Evolutionary conservation across 2,113 vertebrate species (phyloP).

Genomic region (Tupaia chinensis): DNA sequence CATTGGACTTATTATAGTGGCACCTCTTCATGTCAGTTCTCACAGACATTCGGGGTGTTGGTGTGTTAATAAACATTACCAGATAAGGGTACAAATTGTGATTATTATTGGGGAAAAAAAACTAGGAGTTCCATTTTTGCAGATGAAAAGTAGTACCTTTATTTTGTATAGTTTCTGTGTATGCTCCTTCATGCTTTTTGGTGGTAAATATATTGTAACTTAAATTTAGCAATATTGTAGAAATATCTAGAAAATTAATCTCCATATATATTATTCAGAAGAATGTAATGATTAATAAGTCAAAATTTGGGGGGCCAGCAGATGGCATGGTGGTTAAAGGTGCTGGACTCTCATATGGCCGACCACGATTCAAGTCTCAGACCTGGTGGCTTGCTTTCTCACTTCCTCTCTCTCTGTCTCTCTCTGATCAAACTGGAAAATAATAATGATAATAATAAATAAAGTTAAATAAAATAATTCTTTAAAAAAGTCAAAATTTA

Average conservation of each 20-base stretch:
- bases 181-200: slow-evolving; percentile 13
- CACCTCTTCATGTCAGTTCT: neutral
- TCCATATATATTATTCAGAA: slow-evolving; percentile 48
- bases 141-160: slow-evolving; percentile 26
- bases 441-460: too few relatives aligned
- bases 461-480: too few relatives aligned
- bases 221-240: slow-evolving; percentile 50
- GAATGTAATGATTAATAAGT: slow-evolving; percentile 33
- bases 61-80: neutral
- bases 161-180: slow-evolving; percentile 29
- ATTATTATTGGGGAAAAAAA: neutral
- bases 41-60: neutral
- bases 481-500: neutral
- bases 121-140: slow-evolving; percentile 26
- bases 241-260: slow-evolving; percentile 49
- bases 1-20: neutral
- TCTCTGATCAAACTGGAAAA: too few relatives aligned
- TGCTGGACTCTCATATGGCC: too few relatives aligned
- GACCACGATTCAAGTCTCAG: too few relatives aligned
- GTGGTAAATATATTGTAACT: neutral
- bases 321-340: too few relatives aligned
- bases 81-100: neutral
- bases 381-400: too few relatives aligned
- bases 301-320: neutral
- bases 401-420: too few relatives aligned